Base-by-base conservation (phyloP, 1,140 invertebrate genomes). In the Leptonema lineaticorne region DNA sequence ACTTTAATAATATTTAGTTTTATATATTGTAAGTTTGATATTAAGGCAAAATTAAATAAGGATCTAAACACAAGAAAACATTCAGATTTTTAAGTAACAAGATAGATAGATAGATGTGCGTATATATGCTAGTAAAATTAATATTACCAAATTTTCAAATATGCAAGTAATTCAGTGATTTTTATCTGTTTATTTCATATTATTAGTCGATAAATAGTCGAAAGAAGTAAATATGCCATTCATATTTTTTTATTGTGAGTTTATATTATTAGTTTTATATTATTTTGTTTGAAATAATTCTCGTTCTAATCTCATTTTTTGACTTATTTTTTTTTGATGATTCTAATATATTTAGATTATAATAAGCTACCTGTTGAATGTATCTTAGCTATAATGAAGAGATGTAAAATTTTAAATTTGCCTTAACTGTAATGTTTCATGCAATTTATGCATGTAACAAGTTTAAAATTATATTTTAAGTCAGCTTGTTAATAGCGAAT, bases 211-310 rank as follows among this genome's bases (percentile, higher is more conserved):
- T 62, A 30, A 65, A 63, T 68, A 63, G 24, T 63, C n/a, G n/a
- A 63, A 63, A 67, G 46, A 65, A 70, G 57, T 64, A 59, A 65
- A 64, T 56, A 64, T 71, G 70, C 70, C 70, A 71, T 71, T 68
- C 7, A 62, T 68, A 66, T 68, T 68, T 71, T 68, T 62, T 18
- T 37, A 45, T 57, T 69, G 63, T 68, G 67, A 71, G 67, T 68
- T n/a, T n/a, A n/a, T n/a, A n/a, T n/a, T n/a, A 66, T 65, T 71
- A 71, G 70, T 68, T 56, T 71, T 65, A 66, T 63, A 48, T 62
- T 67, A 66, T 68, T 67, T 68, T 63, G 41, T 48, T 66, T 59
- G 48, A 37, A 37, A 27, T 22, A 30, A 26, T 22, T 53, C 26
- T 26, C n/a, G 8, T 27, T 6, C n/a, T 58, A 58, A n/a, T n/a